phyloP scores from a whole-genome alignment of 1,140 invertebrate genomes.

The Bombus sibiricus region DNA sequence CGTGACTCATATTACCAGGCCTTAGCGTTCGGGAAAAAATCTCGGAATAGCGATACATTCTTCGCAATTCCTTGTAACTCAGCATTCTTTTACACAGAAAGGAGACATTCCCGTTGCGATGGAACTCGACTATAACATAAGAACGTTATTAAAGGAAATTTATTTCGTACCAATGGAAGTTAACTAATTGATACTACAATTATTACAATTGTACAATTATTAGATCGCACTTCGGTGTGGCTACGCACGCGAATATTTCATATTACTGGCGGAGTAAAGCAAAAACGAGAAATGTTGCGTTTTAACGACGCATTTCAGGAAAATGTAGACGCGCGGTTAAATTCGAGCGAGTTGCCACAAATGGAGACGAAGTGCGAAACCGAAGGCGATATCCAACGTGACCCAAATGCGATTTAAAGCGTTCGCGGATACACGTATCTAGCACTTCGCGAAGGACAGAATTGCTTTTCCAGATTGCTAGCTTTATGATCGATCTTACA shows the following conservation, averaged over 20 bases:
- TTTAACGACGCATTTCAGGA: background rate
- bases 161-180: too few relatives aligned
- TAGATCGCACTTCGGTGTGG: background rate
- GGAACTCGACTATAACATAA: background rate
- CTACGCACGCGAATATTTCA: background rate
- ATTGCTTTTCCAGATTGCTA: conserved; percentile 14
- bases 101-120: background rate
- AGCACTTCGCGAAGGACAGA: conserved; percentile 1
- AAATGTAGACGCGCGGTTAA: background rate
- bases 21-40: background rate
- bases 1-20: background rate
- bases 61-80: background rate
- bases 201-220: background rate
- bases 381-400: conserved; percentile 4
- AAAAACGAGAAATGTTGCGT: background rate
- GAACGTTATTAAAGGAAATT: background rate
- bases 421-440: conserved; percentile 1
- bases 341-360: background rate
- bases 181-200: background rate
- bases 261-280: background rate
- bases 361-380: conserved; percentile 15
- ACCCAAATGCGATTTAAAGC: conserved; percentile 30
- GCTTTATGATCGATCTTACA: background rate
- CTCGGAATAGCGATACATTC: background rate
- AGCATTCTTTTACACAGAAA: background rate